A percentile compares a stretch with the other conserved stretches of the same genome.
phyloP scores from a whole-genome alignment of 2,797 vertebrate species.

The Echeneis naucrates region DNA sequence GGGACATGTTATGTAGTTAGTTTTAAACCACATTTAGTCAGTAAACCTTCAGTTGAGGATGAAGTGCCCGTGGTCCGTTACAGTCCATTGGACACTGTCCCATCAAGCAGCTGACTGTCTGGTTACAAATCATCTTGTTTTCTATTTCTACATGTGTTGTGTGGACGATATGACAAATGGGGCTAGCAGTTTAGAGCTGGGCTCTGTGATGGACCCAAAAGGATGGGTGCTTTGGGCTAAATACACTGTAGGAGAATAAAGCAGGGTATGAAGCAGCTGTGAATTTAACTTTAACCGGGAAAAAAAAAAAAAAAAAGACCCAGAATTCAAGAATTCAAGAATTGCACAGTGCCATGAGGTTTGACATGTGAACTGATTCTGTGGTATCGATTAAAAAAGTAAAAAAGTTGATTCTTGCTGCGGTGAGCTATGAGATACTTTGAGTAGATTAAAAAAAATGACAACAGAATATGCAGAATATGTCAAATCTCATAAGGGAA shows the following conservation, averaged over 20 bases:
- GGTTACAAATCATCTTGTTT: not conserved
- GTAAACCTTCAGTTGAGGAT: not conserved
- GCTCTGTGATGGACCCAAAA: not conserved
- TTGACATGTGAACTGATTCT: not conserved
- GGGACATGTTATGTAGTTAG: too few species aligned
- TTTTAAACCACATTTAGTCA: not conserved
- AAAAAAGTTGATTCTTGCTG: not conserved
- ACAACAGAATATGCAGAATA: conserved; percentile 5
- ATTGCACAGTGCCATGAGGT: not conserved
- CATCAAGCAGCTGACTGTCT: not conserved
- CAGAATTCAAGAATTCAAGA: not conserved
- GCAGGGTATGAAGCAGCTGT: not conserved
- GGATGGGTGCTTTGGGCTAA: not conserved
- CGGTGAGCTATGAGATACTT: conserved; percentile 10
- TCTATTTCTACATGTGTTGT: not conserved
- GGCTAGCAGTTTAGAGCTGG: not conserved
- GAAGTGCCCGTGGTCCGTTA: not conserved
- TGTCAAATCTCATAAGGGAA: conserved; percentile 15
- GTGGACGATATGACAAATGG: too few species aligned
- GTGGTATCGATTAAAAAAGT: not conserved
- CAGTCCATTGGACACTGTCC: not conserved
- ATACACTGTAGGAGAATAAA: not conserved
- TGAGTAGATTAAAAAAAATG: not conserved
- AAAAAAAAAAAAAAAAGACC: not conserved
- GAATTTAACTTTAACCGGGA: not conserved